Conservation (phyloP, 2,113 vertebrate genomes). For the Cichladusa arquata region DNA sequence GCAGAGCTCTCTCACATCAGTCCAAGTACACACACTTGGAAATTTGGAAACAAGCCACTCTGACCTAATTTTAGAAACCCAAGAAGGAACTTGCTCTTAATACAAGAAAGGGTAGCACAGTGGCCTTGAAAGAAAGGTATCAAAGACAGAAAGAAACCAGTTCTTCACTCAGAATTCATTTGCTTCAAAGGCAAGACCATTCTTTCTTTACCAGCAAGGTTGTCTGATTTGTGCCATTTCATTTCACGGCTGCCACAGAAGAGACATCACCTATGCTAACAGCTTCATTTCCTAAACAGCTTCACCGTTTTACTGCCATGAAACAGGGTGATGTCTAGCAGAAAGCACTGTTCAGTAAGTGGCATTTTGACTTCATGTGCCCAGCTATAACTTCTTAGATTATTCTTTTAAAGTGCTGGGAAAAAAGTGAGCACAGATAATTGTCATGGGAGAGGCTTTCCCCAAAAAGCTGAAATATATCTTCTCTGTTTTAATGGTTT, state of each 20-base stretch:
- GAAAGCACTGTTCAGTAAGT: not conserved
- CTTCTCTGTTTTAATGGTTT: not conserved
- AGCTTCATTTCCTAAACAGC: not conserved
- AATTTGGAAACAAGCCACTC: not conserved
- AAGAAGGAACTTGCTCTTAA: not conserved
- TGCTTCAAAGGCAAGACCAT: not conserved
- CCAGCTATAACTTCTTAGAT: not conserved
- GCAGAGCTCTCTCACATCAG: not conserved
- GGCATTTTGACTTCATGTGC: not conserved
- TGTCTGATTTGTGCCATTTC: not conserved
- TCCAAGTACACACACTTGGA: accelerated
- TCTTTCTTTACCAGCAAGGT: not conserved
- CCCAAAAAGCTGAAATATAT: accelerated
- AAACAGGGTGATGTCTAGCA: not conserved
- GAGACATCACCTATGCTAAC: not conserved
- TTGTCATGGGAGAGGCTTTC: not conserved
- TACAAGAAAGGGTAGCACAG: not conserved
- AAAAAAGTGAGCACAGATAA: not conserved
- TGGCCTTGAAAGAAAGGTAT: not conserved
- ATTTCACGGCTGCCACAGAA: accelerated
- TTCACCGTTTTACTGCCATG: not conserved
- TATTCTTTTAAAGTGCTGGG: not conserved
- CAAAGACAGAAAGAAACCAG: not conserved
- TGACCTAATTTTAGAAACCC: not conserved
- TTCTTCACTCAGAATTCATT: not conserved